Conservation (phyloP, 1,140 invertebrate species). For the Battus philenor region DNA sequence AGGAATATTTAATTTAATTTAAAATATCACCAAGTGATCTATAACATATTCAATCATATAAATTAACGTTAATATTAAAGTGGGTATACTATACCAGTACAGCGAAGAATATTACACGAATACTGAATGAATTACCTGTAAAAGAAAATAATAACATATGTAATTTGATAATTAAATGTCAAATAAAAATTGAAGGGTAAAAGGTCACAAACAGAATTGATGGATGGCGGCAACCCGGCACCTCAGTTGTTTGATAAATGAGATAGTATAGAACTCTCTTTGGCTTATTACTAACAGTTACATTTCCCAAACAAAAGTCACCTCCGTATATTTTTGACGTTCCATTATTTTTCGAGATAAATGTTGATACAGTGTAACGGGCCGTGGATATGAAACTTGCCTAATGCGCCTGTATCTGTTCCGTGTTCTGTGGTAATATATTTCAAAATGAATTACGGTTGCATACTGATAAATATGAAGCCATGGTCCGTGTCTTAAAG, state of each 20-base stretch:
- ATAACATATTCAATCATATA: too few relatives aligned
- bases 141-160: slow-evolving; percentile 4
- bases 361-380: slow-evolving; percentile 49
- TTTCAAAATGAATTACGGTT: slow-evolving; percentile 16
- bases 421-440: slow-evolving; percentile 12
- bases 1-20: too few relatives aligned
- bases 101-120: too few relatives aligned
- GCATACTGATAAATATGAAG: slow-evolving; percentile 15
- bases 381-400: slow-evolving; percentile 29
- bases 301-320: slow-evolving; percentile 55
- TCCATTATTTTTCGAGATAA: slow-evolving; percentile 70
- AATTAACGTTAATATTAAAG: too few relatives aligned
- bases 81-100: too few relatives aligned
- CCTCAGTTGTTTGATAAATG: slow-evolving; percentile 53
- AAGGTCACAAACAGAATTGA: slow-evolving; percentile 18
- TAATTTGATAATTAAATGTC: slow-evolving; percentile 14
- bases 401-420: slow-evolving; percentile 16
- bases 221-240: slow-evolving; percentile 11
- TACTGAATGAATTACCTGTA: too few relatives aligned
- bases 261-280: slow-evolving; percentile 47
- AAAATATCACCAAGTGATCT: too few relatives aligned
- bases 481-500: slow-evolving; percentile 6
- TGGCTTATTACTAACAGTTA: slow-evolving; percentile 66
- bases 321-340: slow-evolving; percentile 47
- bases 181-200: slow-evolving; percentile 18